Evolutionary conservation across 1,140 invertebrate species (phyloP).

Genomic region (Magallana ariakensis): DNA sequence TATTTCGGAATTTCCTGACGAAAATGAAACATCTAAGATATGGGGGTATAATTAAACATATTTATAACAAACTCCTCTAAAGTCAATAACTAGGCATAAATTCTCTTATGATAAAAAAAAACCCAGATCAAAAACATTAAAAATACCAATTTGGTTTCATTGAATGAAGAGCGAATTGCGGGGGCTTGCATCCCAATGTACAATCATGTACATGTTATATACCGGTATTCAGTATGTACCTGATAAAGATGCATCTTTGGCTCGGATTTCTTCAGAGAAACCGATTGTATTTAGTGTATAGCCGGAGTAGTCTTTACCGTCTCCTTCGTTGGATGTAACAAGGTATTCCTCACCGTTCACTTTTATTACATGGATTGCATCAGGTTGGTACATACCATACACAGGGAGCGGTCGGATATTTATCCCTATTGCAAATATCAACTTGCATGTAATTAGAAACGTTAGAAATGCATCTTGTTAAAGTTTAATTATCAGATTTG

Average conservation of each 20-base stretch:
- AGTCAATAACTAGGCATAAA: too few relatives aligned
- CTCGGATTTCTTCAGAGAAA: slow-evolving; percentile 55
- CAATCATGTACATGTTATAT: too few relatives aligned
- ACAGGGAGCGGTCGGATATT: slow-evolving; percentile 40
- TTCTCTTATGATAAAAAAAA: too few relatives aligned
- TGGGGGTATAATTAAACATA: too few relatives aligned
- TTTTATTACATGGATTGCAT: slow-evolving; percentile 54
- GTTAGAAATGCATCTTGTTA: too few relatives aligned
- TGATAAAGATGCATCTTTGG: slow-evolving; percentile 45
- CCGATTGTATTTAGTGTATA: neutral
- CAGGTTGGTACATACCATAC: slow-evolving; percentile 67
- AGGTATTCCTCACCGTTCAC: slow-evolving; percentile 51
- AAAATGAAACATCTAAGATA: neutral
- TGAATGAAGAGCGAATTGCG: too few relatives aligned
- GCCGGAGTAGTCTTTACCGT: slow-evolving; percentile 58
- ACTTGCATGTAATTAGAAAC: neutral
- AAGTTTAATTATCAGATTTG: too few relatives aligned
- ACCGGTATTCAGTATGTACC: slow-evolving; percentile 3
- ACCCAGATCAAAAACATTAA: too few relatives aligned
- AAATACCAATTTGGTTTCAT: too few relatives aligned
- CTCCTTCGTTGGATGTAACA: slow-evolving; percentile 63
- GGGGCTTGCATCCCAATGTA: too few relatives aligned
- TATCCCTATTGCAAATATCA: neutral
- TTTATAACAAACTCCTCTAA: too few relatives aligned
- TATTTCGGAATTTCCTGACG: neutral